phyloP scores from a whole-genome alignment of 2,888 invertebrate species.

The Temnothorax rugatulus region DNA sequence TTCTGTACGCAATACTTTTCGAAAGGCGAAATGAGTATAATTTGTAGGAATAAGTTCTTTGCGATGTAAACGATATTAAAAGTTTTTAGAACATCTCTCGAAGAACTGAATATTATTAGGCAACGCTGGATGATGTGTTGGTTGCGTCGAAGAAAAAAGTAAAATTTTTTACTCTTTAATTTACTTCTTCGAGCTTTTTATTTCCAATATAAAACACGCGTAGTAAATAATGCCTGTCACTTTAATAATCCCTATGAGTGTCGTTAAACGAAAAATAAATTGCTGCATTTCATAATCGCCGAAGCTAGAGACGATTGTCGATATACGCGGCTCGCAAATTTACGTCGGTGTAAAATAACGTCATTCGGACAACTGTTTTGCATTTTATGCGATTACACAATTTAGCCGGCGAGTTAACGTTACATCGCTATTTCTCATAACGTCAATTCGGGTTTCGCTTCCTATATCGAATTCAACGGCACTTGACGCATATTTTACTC shows the following conservation, averaged over 20 bases:
- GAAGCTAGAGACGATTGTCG: neutral
- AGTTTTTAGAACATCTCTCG: neutral
- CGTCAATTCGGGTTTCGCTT: constrained; percentile 22
- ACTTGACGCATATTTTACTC: constrained; percentile 37
- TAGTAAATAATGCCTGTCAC: constrained; percentile 16
- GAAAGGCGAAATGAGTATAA: neutral
- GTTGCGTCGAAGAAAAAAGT: neutral
- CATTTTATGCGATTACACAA: constrained; percentile 38
- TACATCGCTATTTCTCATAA: constrained; percentile 20
- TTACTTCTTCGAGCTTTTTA: neutral
- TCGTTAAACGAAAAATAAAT: constrained; percentile 10
- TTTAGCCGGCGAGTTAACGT: constrained; percentile 20
- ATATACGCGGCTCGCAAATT: constrained; percentile 12
- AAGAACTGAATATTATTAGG: neutral
- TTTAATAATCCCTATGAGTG: neutral
- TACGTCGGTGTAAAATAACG: constrained; percentile 20
- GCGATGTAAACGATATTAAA: neutral
- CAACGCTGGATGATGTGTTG: neutral
- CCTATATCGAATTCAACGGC: constrained; percentile 22
- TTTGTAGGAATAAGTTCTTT: neutral
- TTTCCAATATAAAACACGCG: neutral
- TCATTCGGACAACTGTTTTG: constrained; percentile 24
- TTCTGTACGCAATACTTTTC: constrained; percentile 15
- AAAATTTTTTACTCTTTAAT: constrained; percentile 3
- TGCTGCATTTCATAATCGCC: constrained; percentile 3